Conservation (phyloP, 2,888 invertebrate species). For the Drosophila fungiperda region DNA sequence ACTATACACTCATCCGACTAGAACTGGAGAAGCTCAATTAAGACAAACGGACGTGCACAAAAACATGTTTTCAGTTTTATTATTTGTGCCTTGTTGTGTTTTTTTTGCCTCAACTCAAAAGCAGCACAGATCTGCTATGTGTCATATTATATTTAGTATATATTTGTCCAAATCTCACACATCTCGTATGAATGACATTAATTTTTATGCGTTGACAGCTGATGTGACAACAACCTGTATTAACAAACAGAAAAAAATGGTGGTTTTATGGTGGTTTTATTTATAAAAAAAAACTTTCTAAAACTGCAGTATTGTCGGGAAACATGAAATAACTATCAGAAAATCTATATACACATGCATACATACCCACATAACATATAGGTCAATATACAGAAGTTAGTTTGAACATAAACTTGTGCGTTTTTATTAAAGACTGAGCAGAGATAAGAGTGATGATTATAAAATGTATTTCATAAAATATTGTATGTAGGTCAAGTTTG, state of each 20-base stretch:
- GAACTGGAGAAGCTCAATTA: conserved; percentile 52
- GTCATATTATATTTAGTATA: neutral
- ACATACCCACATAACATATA: neutral
- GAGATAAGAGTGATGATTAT: neutral
- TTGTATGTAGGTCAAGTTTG: neutral
- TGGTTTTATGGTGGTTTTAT: too few species aligned
- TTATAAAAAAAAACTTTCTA: conserved; percentile 57
- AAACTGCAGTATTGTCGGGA: conserved; percentile 12
- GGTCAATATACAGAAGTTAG: conserved; percentile 1
- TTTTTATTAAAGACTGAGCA: neutral
- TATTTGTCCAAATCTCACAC: neutral
- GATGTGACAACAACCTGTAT: conserved; percentile 32
- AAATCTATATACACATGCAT: neutral
- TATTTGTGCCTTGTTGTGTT: conserved; percentile 17
- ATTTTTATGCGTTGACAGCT: conserved; percentile 44
- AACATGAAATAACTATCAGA: conserved; percentile 33
- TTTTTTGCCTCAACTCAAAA: conserved; percentile 15
- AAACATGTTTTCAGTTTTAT: conserved; percentile 58
- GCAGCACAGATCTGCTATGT: conserved; percentile 9
- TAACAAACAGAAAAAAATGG: conserved; percentile 8
- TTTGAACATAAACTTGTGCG: neutral
- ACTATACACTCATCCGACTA: conserved; percentile 16
- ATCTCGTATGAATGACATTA: conserved; percentile 31
- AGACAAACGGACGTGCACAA: conserved; percentile 59
- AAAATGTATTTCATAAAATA: neutral